Evolutionary conservation across 2,113 vertebrate genomes (phyloP), one percentile per base, ranked within the genome.

Genomic region (Parus major): DNA sequence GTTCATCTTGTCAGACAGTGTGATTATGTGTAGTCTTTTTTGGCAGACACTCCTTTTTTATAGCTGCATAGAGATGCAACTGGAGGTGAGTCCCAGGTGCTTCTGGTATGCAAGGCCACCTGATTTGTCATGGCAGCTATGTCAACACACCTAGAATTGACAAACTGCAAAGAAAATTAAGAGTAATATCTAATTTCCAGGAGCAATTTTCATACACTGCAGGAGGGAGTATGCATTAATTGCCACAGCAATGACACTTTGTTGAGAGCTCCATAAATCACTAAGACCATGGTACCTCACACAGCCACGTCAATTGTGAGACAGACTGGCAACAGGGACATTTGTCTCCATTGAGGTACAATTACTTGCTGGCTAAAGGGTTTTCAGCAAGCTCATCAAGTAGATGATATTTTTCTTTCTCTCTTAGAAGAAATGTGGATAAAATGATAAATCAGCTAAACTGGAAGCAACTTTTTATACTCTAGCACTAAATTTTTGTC

Each of bases 131-230:
- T 84, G 90, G 92, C 89, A 91, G 88, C 92, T 96, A 88, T 92
- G 96, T 95, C 96, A 98, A 96, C 94, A 95, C 91, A 95, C 80
- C 61, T 90, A 44, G 66, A 96, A 90, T 46, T 97, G 97, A 98
- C 93, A 97, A 98, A 97, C 94, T 96, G 96, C 79, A 90, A 98
- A 96, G 96, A 97, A 98, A 98, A 98, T 98, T 95, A 97, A 97
- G 97, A 98, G 95, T 97, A 98, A 96, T 98, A 97, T 97, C 97
- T 97, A 96, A 98, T 98, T 97, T 98, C 91, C 86, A 97, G 91
- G 85, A 97, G 93, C 95, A 98, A 98, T 98, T 97, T 97, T 92
- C n/a, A 36, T 88, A 95, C 89, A 96, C 93, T 95, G 91, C 94
- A 97, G 94, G 88, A 95, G 93, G 92, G 93, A 97, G 83, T 81